phyloP scores from a whole-genome alignment of 2,113 vertebrate species.

The Pongo pygmaeus region DNA sequence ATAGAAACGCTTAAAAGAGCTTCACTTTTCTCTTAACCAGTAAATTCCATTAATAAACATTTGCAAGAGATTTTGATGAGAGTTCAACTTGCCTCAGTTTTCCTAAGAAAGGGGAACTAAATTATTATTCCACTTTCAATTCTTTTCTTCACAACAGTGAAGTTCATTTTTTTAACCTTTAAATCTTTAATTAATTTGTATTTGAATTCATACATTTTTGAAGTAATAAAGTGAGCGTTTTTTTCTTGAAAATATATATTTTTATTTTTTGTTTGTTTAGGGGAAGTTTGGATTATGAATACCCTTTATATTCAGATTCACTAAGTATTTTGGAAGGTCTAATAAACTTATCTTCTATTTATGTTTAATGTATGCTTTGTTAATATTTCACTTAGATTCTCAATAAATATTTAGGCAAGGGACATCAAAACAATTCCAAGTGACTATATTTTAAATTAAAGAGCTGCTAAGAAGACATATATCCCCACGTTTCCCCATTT shows the following conservation, averaged over 20 bases:
- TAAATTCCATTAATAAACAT: not conserved
- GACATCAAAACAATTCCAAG: not conserved
- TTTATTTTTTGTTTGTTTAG: not conserved
- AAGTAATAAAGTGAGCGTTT: not conserved
- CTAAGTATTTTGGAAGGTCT: not conserved
- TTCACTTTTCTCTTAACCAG: not conserved
- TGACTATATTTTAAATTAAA: not conserved
- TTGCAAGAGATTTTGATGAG: not conserved
- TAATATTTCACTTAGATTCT: not conserved
- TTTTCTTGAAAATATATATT: not conserved
- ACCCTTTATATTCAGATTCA: not conserved
- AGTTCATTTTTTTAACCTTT: not conserved
- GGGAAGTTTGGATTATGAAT: not conserved
- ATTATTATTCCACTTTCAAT: not conserved
- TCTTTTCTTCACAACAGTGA: not conserved
- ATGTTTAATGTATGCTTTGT: not conserved
- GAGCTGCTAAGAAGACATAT: not conserved
- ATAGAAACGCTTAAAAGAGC: not conserved
- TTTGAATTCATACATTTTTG: not conserved
- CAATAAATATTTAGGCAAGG: not conserved
- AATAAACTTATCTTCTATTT: not conserved
- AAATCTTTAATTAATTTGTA: not conserved
- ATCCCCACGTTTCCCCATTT: not conserved
- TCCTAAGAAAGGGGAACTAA: not conserved
- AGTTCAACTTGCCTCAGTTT: fast-evolving